Conservation (phyloP, 2,888 invertebrate species). For the Nomada flava region DNA sequence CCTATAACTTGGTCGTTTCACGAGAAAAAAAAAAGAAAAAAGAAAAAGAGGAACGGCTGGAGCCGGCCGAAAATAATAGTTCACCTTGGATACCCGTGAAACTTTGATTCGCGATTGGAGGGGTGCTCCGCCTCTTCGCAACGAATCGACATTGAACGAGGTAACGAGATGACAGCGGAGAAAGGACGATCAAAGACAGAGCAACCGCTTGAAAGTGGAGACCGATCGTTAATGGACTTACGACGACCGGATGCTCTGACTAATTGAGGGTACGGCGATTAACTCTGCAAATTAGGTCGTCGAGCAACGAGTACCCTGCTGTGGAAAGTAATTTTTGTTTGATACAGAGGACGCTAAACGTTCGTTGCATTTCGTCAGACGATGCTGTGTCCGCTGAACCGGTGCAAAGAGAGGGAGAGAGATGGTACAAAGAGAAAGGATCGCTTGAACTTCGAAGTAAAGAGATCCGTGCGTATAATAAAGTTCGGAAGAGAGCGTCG, state of each 20-base stretch:
- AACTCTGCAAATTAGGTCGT: conserved; percentile 27
- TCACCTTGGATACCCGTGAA: not conserved
- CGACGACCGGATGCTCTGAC: not conserved
- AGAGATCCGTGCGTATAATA: not conserved
- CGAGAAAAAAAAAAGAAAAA: not conserved
- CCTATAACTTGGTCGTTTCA: not conserved
- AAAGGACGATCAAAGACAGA: conserved; percentile 1
- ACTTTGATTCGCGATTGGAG: not conserved
- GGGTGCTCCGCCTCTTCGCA: too few relatives aligned
- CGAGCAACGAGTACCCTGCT: conserved; percentile 4
- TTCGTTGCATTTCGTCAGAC: not conserved
- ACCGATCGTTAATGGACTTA: conserved; percentile 18
- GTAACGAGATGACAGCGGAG: not conserved
- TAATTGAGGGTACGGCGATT: conserved; percentile 28
- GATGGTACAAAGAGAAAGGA: not conserved
- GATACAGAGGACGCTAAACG: conserved; percentile 1
- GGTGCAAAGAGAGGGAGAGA: not conserved
- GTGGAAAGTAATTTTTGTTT: conserved; percentile 14
- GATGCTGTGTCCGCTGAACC: not conserved
- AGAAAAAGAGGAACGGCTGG: not conserved
- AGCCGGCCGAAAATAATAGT: not conserved
- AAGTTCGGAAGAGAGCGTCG: not conserved
- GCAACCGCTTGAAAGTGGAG: conserved; percentile 2
- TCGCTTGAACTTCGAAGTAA: not conserved
- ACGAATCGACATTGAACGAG: not conserved